Conservation (phyloP, 1,140 invertebrate genomes). For the Pristionchus pacificus region DNA sequence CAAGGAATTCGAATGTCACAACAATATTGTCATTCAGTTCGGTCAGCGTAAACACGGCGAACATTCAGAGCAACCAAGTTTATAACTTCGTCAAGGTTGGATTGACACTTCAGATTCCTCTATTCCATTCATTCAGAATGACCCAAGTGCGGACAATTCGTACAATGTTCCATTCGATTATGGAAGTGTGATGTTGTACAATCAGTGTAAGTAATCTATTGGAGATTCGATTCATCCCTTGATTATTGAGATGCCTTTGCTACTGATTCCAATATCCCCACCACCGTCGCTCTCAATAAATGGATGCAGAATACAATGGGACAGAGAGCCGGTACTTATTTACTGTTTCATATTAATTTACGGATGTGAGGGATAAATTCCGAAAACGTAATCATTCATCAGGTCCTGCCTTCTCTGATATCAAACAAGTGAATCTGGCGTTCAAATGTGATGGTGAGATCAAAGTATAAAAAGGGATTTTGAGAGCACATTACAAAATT, state of each 20-base stretch:
- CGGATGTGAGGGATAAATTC: too few species aligned
- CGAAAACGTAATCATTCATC: too few species aligned
- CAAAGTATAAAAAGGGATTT: too few species aligned
- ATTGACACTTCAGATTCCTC: neutral
- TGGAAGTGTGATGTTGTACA: constrained; percentile 36
- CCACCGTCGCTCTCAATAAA: neutral
- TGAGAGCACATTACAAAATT: too few species aligned
- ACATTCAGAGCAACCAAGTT: constrained; percentile 17
- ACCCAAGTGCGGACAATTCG: constrained; percentile 27
- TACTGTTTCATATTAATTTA: too few species aligned
- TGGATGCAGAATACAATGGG: neutral
- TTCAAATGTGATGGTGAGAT: neutral
- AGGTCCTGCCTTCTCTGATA: neutral
- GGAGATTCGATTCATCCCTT: neutral
- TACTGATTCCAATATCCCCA: neutral
- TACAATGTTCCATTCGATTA: constrained; percentile 35
- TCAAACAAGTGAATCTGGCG: neutral
- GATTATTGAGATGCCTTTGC: neutral
- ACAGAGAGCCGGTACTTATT: neutral
- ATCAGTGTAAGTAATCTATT: neutral
- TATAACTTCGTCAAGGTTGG: constrained; percentile 20
- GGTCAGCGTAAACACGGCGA: neutral
- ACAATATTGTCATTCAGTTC: neutral
- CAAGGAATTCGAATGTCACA: neutral
- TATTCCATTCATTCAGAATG: constrained; percentile 18